Base-by-base conservation (phyloP, 2,113 vertebrate genomes). In the Seriola rivoliana region DNA sequence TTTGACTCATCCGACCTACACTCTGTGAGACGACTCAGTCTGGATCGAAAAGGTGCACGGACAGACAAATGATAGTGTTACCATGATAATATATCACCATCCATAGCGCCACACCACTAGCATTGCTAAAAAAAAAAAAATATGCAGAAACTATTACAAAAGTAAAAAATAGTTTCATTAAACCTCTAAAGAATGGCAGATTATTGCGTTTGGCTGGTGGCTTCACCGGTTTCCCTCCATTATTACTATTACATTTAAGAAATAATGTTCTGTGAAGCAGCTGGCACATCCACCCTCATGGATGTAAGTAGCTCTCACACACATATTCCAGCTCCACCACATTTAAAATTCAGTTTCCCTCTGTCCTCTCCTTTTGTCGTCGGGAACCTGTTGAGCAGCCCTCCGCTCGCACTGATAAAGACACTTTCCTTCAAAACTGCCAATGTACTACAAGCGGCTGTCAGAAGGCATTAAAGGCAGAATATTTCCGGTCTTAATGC, bases 401-500 rank as follows among this genome's bases (percentile, higher is more conserved):
- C 5, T 54, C 57, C 75, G 4, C 65, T 55, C 13, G 0, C 52
- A 8, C 60, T 5, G 5, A 78, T 74, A 74, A 74, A 4, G 7
- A 75, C 55, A 16, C 76, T 57, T 78, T 78, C 34, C 77, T 44
- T 70, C 71, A 81, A 73, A 82, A 55, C 69, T 29, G 70, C 52
- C 23, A 34, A 2, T 32, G 23, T 21, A 14, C 38, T 64, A 73
- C 12, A 68, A 78, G 84, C 17, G 23, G 36, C 77, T 89, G 88
- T 80, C 89, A 80, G 71, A 80, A 85, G 74, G 71, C 79, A 69
- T 89, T 86, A 85, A 80, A 82, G 78, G n/a, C 64, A 9, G 70
- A 81, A 69, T 72, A 46, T 78, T 25, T 79, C 17, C 59, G 0
- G 40, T 9, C 63, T 19, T 80, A 71, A 81, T 73, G 65, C 63